Conservation (phyloP, 1,140 invertebrate species). For the Cyclargus thomasi region DNA sequence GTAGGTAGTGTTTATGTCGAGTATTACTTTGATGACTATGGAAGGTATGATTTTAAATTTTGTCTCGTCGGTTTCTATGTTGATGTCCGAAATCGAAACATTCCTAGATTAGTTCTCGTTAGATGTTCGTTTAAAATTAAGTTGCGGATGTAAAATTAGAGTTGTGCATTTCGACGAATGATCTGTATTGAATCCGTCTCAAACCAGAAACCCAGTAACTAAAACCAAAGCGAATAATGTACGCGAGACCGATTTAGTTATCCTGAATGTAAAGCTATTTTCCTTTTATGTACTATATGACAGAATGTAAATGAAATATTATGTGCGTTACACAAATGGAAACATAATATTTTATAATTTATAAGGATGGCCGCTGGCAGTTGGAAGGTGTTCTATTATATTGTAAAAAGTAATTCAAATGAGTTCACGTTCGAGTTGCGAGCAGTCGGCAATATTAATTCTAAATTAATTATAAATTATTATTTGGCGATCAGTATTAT, state of each 20-base stretch:
- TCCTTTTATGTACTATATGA: neutral
- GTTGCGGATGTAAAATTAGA: neutral
- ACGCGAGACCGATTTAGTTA: slow-evolving; percentile 5
- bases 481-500: slow-evolving; percentile 59
- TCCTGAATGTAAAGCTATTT: slow-evolving; percentile 12
- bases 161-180: neutral
- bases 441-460: slow-evolving; percentile 27
- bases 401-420: slow-evolving; percentile 19
- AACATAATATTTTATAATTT: neutral
- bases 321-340: neutral
- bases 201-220: slow-evolving; percentile 18
- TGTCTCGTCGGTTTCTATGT: neutral
- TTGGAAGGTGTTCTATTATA: neutral
- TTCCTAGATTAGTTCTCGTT: slow-evolving; percentile 6
- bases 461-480: slow-evolving; percentile 34
- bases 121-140: neutral
- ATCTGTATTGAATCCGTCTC: neutral
- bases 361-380: neutral
- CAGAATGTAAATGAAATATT: neutral
- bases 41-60: slow-evolving; percentile 49
- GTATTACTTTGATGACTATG: slow-evolving; percentile 47
- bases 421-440: slow-evolving; percentile 24
- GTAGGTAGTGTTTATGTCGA: slow-evolving; percentile 67
- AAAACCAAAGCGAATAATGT: slow-evolving; percentile 20
- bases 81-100: slow-evolving; percentile 3